Conservation (phyloP, 1,140 invertebrate genomes). For the Ostrea denselamellosa region DNA sequence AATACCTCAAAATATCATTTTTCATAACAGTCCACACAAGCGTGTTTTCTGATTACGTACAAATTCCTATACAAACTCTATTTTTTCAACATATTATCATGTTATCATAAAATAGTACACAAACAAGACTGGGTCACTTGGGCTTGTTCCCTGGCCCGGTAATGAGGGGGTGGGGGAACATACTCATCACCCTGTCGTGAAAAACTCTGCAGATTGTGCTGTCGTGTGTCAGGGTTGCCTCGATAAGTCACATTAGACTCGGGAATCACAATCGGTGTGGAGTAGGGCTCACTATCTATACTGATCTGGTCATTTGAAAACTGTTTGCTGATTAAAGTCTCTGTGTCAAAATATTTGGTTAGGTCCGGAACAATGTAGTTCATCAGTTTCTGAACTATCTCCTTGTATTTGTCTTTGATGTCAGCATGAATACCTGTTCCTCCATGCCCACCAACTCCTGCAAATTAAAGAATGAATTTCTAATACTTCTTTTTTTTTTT, state of each 20-base stretch:
- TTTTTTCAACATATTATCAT: neutral
- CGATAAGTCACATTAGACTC: neutral
- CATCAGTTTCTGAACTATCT: slow-evolving; percentile 75
- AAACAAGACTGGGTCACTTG: neutral
- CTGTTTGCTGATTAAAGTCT: slow-evolving; percentile 36
- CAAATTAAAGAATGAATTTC: neutral
- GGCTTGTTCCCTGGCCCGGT: slow-evolving; percentile 17
- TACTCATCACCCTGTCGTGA: neutral
- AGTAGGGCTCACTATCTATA: neutral
- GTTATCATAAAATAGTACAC: slow-evolving; percentile 17
- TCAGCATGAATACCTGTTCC: slow-evolving; percentile 79
- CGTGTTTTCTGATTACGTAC: too few relatives aligned
- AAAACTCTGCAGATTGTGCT: neutral
- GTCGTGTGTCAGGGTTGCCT: neutral
- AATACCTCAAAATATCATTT: too few relatives aligned
- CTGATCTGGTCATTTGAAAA: slow-evolving; percentile 4
- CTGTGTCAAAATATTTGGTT: slow-evolving; percentile 59
- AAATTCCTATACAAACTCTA: too few relatives aligned
- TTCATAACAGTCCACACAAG: too few relatives aligned
- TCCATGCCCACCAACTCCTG: slow-evolving; percentile 80
- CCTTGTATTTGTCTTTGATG: slow-evolving; percentile 77
- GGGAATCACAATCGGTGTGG: neutral
- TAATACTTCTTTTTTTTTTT: too few relatives aligned
- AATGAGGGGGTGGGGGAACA: neutral
- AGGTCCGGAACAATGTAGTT: slow-evolving; percentile 65